Base-by-base conservation (phyloP, 2,113 vertebrate genomes). In the Brachionichthys hirsutus region DNA sequence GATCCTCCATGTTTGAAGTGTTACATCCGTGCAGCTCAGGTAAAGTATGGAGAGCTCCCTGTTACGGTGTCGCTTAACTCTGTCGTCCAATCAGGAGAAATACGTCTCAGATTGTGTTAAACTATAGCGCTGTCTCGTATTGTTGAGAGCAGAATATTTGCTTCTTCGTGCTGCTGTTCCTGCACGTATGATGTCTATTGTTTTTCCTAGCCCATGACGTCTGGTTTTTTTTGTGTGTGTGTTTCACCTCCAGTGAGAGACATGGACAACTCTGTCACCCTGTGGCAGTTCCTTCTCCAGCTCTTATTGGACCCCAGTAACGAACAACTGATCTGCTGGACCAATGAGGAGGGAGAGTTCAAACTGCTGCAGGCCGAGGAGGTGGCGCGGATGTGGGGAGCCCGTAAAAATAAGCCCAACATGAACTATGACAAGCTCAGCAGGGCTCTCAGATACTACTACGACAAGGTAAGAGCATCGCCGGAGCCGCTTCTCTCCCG, bases 351-450 rank as follows among this genome's bases (percentile, higher is more conserved):
- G 52, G 97, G 97, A 24, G 96, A 99, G 83, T 99, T 99, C 85
- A 99, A 99, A 75, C 94, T 99, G 82, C 87, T 96, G 73, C 94
- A 97, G 89, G 96, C 97, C 0, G 97, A 98, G 89, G 95, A 98
- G 89, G 97, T 99, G 87, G 97, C 97, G 78, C 92, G 93, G 44
- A 92, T 99, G 67, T 98, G 97, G 97, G 97, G 97, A 2, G 94
- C 95, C 70, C 94, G 95, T 36, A 99, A 99, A 87, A 99, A 98
- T 90, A 99, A 98, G 78, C 95, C 95, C 60, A 98, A 92, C 72
- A 99, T 99, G 97, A 99, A 98, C 87, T 99, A 98, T 0, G 97
- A 98, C 83, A 99, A 98, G 80, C 94, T 99, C 79, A 98, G 96
- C 88, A 86, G 96, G n/a, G 97, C 96, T 2, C 95, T 98, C 86